phyloP scores from a whole-genome alignment of 1,140 invertebrate genomes.

The Branchinecta lindahli region DNA sequence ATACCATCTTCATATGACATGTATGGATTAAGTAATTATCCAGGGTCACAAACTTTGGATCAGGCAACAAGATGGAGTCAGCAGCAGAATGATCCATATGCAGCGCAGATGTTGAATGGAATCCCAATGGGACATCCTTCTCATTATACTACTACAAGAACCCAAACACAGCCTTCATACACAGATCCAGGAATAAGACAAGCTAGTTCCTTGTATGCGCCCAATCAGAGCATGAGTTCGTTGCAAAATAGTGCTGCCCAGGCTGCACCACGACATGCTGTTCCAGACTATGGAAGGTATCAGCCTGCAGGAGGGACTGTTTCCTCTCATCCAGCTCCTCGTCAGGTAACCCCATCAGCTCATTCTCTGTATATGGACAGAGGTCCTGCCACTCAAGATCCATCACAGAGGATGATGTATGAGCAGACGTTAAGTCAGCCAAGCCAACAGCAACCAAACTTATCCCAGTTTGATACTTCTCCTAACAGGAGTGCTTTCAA shows the following conservation, averaged over 20 bases:
- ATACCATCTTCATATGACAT: slow-evolving; percentile 1
- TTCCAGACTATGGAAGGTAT: background rate
- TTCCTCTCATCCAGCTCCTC: background rate
- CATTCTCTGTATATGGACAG: background rate
- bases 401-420: background rate
- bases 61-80: slow-evolving; percentile 2
- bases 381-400: background rate
- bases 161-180: background rate
- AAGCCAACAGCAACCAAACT: background rate
- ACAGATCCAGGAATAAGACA: slow-evolving; percentile 1
- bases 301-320: background rate
- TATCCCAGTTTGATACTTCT: background rate
- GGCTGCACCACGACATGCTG: background rate
- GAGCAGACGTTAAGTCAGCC: background rate
- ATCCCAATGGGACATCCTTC: background rate
- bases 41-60: background rate
- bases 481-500: background rate
- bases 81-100: slow-evolving; percentile 6
- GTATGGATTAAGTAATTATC: slow-evolving; percentile 1
- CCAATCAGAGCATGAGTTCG: background rate
- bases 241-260: background rate
- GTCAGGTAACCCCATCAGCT: background rate
- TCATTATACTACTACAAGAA: background rate
- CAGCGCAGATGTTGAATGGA: background rate
- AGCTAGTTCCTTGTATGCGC: background rate